Conservation (phyloP, 1,140 invertebrate genomes). For the Drosophila mauritiana region DNA sequence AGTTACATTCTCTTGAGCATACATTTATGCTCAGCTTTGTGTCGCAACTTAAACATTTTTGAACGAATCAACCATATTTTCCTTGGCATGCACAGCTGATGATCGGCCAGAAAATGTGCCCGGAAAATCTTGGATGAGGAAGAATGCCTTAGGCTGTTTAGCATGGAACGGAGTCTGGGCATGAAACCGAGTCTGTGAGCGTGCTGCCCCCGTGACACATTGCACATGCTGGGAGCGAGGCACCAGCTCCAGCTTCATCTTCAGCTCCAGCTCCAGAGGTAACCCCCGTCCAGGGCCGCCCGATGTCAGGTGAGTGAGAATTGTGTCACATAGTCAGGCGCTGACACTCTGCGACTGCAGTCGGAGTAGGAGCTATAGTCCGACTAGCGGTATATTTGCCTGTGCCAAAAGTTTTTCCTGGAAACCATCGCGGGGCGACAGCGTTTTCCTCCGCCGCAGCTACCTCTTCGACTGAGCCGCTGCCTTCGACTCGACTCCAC, state of each 20-base stretch:
- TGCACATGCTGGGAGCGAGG: constrained; percentile 63
- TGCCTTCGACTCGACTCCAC: constrained; percentile 55
- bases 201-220: constrained; percentile 79
- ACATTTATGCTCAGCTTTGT: no score
- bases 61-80: constrained; percentile 1
- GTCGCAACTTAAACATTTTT: neutral
- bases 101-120: constrained; percentile 38
- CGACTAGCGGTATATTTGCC: constrained; percentile 77
- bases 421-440: constrained; percentile 73
- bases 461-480: constrained; percentile 32
- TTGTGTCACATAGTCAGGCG: constrained; percentile 82
- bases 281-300: constrained; percentile 26
- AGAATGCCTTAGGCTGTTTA: constrained; percentile 20
- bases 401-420: constrained; percentile 74
- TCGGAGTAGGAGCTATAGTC: constrained; percentile 29
- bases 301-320: constrained; percentile 79
- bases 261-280: constrained; percentile 1
- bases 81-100: constrained; percentile 42
- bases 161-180: constrained; percentile 33
- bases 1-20: no score
- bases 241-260: constrained; percentile 15
- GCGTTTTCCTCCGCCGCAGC: constrained; percentile 55
- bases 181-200: constrained; percentile 53
- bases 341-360: constrained; percentile 65
- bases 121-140: constrained; percentile 11